Evolutionary conservation across 1,140 invertebrate genomes (phyloP).

Genomic region (Conus ventricosus): DNA sequence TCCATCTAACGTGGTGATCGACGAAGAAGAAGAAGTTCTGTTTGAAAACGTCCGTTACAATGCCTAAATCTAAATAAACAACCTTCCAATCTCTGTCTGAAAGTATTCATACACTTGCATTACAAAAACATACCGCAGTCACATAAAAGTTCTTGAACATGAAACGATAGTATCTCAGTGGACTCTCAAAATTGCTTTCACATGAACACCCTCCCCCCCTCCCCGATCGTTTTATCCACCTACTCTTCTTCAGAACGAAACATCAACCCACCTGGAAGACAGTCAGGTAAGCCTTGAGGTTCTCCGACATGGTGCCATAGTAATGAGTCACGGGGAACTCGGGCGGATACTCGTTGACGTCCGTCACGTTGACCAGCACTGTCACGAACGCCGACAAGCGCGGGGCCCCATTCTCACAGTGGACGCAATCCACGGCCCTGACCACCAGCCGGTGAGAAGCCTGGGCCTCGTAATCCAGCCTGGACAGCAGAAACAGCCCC

Average conservation of each 20-base stretch:
- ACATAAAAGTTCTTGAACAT: too few relatives aligned
- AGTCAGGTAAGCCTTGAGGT: slow-evolving; percentile 85
- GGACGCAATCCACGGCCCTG: slow-evolving; percentile 90
- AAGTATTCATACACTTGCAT: too few relatives aligned
- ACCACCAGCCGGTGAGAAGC: slow-evolving; percentile 88
- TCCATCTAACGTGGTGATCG: too few relatives aligned
- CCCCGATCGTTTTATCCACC: too few relatives aligned
- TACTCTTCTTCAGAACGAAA: neutral
- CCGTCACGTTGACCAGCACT: slow-evolving; percentile 77
- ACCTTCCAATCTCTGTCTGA: too few relatives aligned
- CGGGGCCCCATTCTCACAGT: slow-evolving; percentile 88
- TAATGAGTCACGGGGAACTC: slow-evolving; percentile 74
- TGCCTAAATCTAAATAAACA: too few relatives aligned
- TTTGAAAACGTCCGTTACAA: too few relatives aligned
- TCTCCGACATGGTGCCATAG: slow-evolving; percentile 86
- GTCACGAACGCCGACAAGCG: slow-evolving; percentile 93
- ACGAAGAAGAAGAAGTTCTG: too few relatives aligned
- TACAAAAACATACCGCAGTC: too few relatives aligned
- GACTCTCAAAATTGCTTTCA: too few relatives aligned
- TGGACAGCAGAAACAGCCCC: slow-evolving; percentile 81
- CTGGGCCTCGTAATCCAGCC: slow-evolving; percentile 82
- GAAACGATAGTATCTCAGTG: too few relatives aligned
- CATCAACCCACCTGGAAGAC: slow-evolving; percentile 82
- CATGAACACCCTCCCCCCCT: too few relatives aligned
- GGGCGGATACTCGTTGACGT: slow-evolving; percentile 75